Conservation (phyloP, 2,113 vertebrate genomes). For the Pseudopodoces humilis region DNA sequence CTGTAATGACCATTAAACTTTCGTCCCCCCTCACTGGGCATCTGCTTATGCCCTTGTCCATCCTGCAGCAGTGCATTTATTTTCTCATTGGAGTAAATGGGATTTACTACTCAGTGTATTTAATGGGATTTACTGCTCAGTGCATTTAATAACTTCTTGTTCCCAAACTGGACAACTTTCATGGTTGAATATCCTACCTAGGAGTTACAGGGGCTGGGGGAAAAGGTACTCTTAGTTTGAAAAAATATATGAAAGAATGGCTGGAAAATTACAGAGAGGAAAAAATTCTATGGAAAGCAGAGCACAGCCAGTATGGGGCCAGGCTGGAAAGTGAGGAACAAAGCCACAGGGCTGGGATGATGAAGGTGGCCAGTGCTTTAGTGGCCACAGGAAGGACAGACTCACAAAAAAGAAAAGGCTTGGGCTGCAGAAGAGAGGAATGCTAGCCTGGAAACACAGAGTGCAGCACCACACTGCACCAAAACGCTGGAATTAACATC, state of each 20-base stretch:
- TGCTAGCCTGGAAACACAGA: constrained; percentile 7
- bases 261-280: neutral
- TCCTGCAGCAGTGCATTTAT: neutral
- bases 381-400: neutral
- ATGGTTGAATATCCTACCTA: neutral
- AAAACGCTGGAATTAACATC: constrained; percentile 71
- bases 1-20: neutral
- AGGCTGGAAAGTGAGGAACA: neutral
- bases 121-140: neutral
- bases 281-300: neutral
- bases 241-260: neutral
- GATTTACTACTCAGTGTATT: neutral
- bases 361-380: neutral
- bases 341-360: neutral
- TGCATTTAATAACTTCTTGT: neutral
- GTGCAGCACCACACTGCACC: constrained; percentile 65
- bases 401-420: neutral
- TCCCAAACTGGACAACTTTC: neutral
- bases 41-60: neutral
- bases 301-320: neutral
- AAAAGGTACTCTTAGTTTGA: neutral
- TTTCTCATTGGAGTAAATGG: neutral
- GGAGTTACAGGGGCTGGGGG: neutral
- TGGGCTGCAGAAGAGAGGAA: neutral
- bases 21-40: neutral